Percentiles rank a stretch among this genome's conserved stretches.
These are phyloP conservation scores for Drosophila recens DNA, from an alignment of 2,888 invertebrate species.

Conservation along the genomic window DNA sequence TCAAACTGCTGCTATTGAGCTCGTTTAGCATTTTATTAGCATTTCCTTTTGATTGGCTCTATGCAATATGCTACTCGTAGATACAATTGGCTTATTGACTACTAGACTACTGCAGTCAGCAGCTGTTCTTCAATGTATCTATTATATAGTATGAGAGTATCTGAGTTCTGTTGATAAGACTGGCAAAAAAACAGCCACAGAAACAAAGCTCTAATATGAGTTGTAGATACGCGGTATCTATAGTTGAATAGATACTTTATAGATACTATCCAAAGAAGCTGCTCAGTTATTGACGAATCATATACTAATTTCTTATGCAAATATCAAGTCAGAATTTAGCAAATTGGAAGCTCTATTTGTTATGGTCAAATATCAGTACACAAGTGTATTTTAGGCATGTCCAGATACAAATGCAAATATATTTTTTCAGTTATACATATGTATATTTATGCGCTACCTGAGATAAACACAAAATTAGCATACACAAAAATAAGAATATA, in stretches of 20 bases:
- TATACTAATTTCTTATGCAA: slow-evolving; percentile 46
- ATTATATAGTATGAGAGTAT: background rate
- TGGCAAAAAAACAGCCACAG: slow-evolving; percentile 14
- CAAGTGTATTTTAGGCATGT: slow-evolving; percentile 25
- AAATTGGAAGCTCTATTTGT: slow-evolving; percentile 45
- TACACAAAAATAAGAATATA: background rate
- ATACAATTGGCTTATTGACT: slow-evolving; percentile 44
- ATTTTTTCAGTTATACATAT: background rate
- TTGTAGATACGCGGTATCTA: slow-evolving; percentile 4
- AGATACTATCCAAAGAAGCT: slow-evolving; percentile 1
- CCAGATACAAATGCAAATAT: slow-evolving; percentile 17
- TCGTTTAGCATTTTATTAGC: slow-evolving; percentile 64
- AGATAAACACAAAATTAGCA: slow-evolving; percentile 40
- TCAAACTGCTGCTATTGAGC: slow-evolving; percentile 52
- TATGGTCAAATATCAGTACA: slow-evolving; percentile 35
- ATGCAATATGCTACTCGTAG: slow-evolving; percentile 12
- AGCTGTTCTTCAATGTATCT: background rate
- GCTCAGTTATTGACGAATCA: slow-evolving; percentile 5
- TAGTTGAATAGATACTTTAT: background rate
- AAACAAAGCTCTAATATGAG: background rate
- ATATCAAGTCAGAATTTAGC: slow-evolving; percentile 25
- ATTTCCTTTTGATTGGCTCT: slow-evolving; percentile 62
- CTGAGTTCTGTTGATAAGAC: slow-evolving; percentile 32
- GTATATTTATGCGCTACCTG: slow-evolving; percentile 17
- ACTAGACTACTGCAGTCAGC: background rate